These are phyloP conservation scores for Chironomus tepperi DNA, from an alignment of 1,140 invertebrate genomes.

Conservation along the genomic window DNA sequence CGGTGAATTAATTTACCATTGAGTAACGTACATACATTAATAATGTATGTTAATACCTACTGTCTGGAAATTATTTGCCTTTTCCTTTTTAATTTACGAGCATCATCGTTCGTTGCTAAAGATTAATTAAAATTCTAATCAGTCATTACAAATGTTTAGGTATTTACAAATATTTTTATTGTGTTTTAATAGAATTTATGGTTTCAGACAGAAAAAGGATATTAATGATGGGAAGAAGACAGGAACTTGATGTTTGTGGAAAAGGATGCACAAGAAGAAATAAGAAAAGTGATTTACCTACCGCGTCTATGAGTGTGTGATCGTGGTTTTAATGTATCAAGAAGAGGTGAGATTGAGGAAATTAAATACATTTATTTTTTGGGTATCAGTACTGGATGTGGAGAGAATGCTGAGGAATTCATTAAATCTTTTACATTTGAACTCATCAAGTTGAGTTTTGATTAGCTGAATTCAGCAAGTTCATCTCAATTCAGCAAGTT, in stretches of 20 bases:
- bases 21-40: too few species aligned
- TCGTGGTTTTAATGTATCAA: too few species aligned
- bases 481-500: too few species aligned
- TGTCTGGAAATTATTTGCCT: neutral
- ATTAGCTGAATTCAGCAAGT: too few species aligned
- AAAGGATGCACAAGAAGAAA: neutral
- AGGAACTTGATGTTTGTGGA: neutral
- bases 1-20: too few species aligned
- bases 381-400: too few species aligned
- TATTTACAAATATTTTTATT: neutral
- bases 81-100: neutral
- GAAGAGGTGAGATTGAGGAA: too few species aligned
- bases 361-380: too few species aligned
- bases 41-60: neutral
- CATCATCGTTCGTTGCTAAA: neutral
- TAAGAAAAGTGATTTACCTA: neutral
- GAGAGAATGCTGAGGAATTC: too few species aligned
- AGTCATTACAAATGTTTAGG: neutral
- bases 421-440: too few species aligned
- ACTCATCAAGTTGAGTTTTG: too few species aligned
- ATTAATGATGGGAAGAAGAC: neutral
- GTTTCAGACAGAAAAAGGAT: neutral
- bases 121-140: neutral
- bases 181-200: too few species aligned
- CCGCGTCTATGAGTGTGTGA: neutral